Conservation (phyloP, 2,888 invertebrate species). For the Idaea straminata region DNA sequence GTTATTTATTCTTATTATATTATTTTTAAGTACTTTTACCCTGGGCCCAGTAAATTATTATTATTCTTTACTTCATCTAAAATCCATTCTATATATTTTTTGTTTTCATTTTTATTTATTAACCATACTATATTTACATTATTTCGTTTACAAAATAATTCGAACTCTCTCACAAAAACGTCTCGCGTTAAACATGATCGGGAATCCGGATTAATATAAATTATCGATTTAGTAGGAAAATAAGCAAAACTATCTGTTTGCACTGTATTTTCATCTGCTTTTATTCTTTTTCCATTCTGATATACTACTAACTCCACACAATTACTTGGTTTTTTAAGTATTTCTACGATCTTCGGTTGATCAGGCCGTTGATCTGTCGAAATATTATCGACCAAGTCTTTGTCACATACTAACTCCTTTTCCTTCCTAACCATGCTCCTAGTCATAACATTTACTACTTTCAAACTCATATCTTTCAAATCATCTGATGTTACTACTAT, state of each 20-base stretch:
- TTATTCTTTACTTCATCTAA: too few relatives aligned
- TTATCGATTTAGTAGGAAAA: background rate
- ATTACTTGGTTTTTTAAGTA: background rate
- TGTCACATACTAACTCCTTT: slow-evolving; percentile 3
- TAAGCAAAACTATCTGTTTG: background rate
- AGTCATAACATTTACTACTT: slow-evolving; percentile 3
- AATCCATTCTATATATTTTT: background rate
- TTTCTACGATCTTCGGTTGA: background rate
- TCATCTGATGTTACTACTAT: slow-evolving; percentile 12
- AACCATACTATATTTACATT: background rate
- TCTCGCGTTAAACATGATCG: slow-evolving; percentile 10
- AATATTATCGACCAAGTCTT: background rate
- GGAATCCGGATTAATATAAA: background rate
- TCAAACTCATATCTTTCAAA: slow-evolving; percentile 10
- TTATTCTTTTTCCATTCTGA: background rate
- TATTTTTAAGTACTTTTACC: too few relatives aligned
- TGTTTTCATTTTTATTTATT: background rate
- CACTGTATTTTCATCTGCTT: too few relatives aligned
- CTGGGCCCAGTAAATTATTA: too few relatives aligned
- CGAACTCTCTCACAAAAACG: background rate
- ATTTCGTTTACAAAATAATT: background rate
- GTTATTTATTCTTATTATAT: too few relatives aligned
- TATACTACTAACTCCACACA: background rate
- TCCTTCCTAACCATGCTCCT: slow-evolving; percentile 10
- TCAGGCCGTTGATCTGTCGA: background rate